A percentile compares a stretch with the other conserved stretches of the same genome.
Conservation (phyloP, 2,888 invertebrate species). For the Papilio demoleus region DNA sequence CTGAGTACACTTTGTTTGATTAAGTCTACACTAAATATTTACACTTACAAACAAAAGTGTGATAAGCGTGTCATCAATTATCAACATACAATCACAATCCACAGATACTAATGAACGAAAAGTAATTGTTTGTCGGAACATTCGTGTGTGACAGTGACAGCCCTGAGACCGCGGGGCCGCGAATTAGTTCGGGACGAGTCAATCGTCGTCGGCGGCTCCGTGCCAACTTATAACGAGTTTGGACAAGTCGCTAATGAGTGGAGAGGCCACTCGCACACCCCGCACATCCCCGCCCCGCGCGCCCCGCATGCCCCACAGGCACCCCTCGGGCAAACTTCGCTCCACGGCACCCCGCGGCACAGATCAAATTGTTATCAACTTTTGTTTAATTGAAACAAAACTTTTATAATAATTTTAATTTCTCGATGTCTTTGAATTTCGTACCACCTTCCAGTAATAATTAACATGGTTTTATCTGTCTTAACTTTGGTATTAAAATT, state of each 20-base stretch:
- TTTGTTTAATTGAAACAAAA: slow-evolving; percentile 8
- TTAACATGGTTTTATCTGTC: neutral
- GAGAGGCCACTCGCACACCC: slow-evolving; percentile 47
- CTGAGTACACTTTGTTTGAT: too few relatives aligned
- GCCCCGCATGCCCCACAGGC: neutral
- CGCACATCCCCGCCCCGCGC: slow-evolving; percentile 20
- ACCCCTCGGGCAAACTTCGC: slow-evolving; percentile 32
- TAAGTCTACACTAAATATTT: too few relatives aligned
- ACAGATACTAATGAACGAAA: neutral
- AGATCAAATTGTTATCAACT: neutral
- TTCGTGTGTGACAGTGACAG: slow-evolving; percentile 24
- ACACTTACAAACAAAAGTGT: too few relatives aligned
- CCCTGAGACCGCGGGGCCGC: slow-evolving; percentile 39
- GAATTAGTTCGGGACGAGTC: slow-evolving; percentile 55
- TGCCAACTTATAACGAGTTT: slow-evolving; percentile 76
- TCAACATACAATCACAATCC: too few relatives aligned
- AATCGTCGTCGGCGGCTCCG: slow-evolving; percentile 50
- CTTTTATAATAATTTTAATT: neutral
- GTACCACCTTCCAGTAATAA: neutral
- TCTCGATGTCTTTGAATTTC: neutral
- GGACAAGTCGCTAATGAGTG: slow-evolving; percentile 79
- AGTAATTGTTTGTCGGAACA: neutral
- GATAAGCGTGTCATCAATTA: too few relatives aligned
- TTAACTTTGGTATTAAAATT: neutral
- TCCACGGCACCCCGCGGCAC: slow-evolving; percentile 31